Conservation (phyloP, 2,113 vertebrate genomes). For the Tragulus kanchil region DNA sequence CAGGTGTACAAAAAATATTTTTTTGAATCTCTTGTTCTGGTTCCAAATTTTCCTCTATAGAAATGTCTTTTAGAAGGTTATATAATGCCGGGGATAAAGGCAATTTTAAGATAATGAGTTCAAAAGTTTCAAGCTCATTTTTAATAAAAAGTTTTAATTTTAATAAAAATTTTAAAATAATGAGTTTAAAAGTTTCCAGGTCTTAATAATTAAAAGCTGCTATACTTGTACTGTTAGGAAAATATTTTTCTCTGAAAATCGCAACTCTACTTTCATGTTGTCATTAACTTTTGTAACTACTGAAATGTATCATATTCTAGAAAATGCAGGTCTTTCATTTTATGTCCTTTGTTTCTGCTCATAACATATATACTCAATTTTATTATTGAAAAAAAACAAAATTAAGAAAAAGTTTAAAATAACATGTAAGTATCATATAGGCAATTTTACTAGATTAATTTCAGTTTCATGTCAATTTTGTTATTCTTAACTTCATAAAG, state of each 20-base stretch:
- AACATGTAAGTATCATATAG: neutral
- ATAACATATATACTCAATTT: neutral
- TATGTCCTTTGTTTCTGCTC: neutral
- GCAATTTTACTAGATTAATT: slow-evolving; percentile 41
- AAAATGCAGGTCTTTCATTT: neutral
- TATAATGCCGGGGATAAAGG: neutral
- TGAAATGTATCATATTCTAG: neutral
- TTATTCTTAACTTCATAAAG: neutral
- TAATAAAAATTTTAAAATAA: slow-evolving; percentile 17
- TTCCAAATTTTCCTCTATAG: slow-evolving; percentile 40
- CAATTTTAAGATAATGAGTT: slow-evolving; percentile 50
- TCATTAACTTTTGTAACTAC: neutral
- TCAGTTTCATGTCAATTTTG: neutral
- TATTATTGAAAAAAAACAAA: neutral
- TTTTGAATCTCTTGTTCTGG: neutral
- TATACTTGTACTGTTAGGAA: neutral
- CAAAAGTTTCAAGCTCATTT: slow-evolving; percentile 46
- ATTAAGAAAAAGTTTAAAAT: neutral
- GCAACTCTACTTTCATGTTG: neutral
- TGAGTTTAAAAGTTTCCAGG: slow-evolving; percentile 53
- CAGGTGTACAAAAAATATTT: slow-evolving; percentile 43
- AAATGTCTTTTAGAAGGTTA: neutral
- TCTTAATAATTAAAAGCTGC: slow-evolving; percentile 37
- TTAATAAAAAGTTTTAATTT: neutral
- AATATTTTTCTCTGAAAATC: slow-evolving; percentile 30